Base-by-base conservation (phyloP, 2,888 invertebrate species). In the Hybos culiciformis region DNA sequence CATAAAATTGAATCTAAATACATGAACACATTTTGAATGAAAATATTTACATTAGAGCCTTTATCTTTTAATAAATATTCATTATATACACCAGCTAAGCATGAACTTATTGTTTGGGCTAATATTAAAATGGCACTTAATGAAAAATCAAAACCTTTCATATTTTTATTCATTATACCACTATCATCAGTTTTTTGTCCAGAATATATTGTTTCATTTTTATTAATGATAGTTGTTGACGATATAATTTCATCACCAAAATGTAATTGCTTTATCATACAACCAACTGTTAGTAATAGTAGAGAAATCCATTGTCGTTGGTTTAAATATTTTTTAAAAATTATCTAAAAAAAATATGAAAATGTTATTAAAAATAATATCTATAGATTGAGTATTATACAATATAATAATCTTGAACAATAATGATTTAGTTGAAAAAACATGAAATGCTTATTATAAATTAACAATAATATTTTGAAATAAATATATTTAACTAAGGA, bases 21-120 rank as follows among this genome's bases (percentile, higher is more conserved):
- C 90, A 94, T 92, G 57, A 90, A 94, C 7, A 91, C 78, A 63
- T 94, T 96, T 67, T 94, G 94, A 50, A 93, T 69, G 67, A 87
- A 90, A 56, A 94, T 84, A 59, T 91, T 84, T 1, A 91, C 82
- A 50, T 83, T 78, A 3, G 79, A 76, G 15, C 88, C 88, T 54
- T 80, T 77, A 21, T 81, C 82, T 69, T 94, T 94, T 4, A 96
- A 69, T 41, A 96, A 70, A 65, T 87, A 91, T 61, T 96, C 94
- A 61, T 93, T 94, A 64, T 93, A 96, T 4, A 94, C 94, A 6
- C 94, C 94, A 1, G 94, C 94, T 46, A 92, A 68, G 54, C 93
- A 94, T 0, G 94, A 94, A 59, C 86, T 92, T 50, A 91, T 75
- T 39, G 86, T 83, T 74, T 93, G 83, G 17, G 83, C 74, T 48